phyloP scores from a whole-genome alignment of 2,113 vertebrate species.

The Atlantisia rogersi region DNA sequence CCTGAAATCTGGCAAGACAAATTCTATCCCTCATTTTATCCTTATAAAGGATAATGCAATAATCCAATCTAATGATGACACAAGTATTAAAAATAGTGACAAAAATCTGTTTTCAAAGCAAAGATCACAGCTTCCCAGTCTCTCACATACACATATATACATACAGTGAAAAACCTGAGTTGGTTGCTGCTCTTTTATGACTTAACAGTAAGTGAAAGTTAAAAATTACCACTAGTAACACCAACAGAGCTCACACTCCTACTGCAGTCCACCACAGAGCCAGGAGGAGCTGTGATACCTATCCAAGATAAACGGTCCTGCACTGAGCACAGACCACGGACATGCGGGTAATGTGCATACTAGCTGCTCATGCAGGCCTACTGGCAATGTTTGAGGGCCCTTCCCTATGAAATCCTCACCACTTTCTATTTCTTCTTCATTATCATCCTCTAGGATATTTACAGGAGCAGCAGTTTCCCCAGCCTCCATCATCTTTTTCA shows the following conservation, averaged over 20 bases:
- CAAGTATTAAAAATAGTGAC: not conserved
- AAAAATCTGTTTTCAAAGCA: not conserved
- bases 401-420: conserved; percentile 74
- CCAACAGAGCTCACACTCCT: not conserved
- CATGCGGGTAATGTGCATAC: not conserved
- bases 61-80: not conserved
- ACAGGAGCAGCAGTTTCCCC: conserved; percentile 91
- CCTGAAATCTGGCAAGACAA: not conserved
- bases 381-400: not conserved
- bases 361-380: not conserved
- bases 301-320: not conserved
- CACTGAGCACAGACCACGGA: not conserved
- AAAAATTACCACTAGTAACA: not conserved
- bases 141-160: not conserved
- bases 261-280: not conserved
- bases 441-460: conserved; percentile 94
- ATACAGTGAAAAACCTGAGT: not conserved
- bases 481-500: conserved; percentile 98
- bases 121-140: not conserved
- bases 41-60: not conserved
- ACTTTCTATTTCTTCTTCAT: conserved; percentile 91
- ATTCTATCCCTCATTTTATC: not conserved
- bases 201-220: not conserved
- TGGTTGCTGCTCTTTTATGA: not conserved
- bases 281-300: not conserved